Evolutionary conservation across 2,888 invertebrate genomes (phyloP), one percentile per base, ranked within the genome.

Genomic region (Ptychoptera albimana): DNA sequence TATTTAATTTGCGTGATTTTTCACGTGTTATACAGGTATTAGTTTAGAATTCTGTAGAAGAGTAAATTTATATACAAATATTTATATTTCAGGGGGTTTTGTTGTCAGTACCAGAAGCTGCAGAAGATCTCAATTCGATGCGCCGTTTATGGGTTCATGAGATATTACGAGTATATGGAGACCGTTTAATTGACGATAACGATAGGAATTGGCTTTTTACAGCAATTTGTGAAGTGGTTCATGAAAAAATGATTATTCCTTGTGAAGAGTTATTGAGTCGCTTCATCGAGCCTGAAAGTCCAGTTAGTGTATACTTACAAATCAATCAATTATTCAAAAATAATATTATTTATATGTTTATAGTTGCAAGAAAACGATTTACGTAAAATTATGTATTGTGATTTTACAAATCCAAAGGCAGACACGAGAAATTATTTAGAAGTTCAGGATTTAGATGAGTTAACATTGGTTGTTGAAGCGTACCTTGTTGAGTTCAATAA

Each of bases 81-180:
- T 42, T 5, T 12, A 12, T 36, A 12, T 36, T 36, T 11, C 15
- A 86, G 82, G 94, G 94, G 8, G 84, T 94, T 0, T 66, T 94
- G 7, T 63, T 94, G 2, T 93, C 93, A 0, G 87, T 88, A 5
- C 93, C 94, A 0, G 92, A 92, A 68, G 87, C 89, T 4, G 87
- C 86, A 57, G 84, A 87, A 52, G 85, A 86, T 51, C 65, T 88
- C 29, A 72, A 75, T 39, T 80, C 85, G 1, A 86, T 94, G 74
- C 89, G 93, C 55, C 72, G 92, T 43, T 70, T 94, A 1, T 96
- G 94, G 94, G 82, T 92, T 1, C 94, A 94, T 60, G 94, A 94
- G 68, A 79, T 91, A 29, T 68, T 91, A 50, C 75, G 96, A 2
- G 93, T 94, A 1, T 96, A 91, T 62, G 82, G 87, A 46, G 96